A percentile compares a stretch with the other conserved stretches of the same genome.
These are phyloP conservation scores for Pogonognathellus flavescens DNA, from an alignment of 1,140 invertebrate species.

Conservation along the genomic window DNA sequence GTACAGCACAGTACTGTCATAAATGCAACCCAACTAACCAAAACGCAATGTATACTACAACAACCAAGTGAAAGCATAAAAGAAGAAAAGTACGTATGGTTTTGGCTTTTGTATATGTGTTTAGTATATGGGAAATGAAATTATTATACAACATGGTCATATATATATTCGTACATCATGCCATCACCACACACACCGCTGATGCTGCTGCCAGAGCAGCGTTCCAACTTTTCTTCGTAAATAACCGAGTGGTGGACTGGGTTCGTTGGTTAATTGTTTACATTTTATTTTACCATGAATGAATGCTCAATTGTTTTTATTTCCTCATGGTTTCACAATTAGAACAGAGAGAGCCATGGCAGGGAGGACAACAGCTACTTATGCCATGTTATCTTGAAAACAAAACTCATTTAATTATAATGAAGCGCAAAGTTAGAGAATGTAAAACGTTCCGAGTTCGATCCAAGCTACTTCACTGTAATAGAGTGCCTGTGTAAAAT, in stretches of 20 bases:
- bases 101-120: no score
- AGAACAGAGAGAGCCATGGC: not conserved
- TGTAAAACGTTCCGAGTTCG: not conserved
- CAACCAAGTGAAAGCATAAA: no score
- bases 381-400: conserved; percentile 5
- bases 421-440: conserved; percentile 4
- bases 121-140: no score
- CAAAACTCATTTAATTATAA: conserved; percentile 40
- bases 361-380: not conserved
- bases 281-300: conserved; percentile 16
- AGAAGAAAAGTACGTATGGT: no score
- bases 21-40: no score
- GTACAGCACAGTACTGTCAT: not conserved
- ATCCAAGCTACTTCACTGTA: not conserved
- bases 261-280: not conserved
- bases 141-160: no score
- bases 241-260: no score
- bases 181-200: no score
- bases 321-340: conserved; percentile 23
- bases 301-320: conserved; percentile 31
- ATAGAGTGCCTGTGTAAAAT: not conserved
- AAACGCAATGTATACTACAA: no score
- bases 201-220: no score
- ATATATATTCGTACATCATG: no score
- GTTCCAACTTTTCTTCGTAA: no score